Evolutionary conservation across 2,113 vertebrate species (phyloP).

Genomic region (Plotosus lineatus): DNA sequence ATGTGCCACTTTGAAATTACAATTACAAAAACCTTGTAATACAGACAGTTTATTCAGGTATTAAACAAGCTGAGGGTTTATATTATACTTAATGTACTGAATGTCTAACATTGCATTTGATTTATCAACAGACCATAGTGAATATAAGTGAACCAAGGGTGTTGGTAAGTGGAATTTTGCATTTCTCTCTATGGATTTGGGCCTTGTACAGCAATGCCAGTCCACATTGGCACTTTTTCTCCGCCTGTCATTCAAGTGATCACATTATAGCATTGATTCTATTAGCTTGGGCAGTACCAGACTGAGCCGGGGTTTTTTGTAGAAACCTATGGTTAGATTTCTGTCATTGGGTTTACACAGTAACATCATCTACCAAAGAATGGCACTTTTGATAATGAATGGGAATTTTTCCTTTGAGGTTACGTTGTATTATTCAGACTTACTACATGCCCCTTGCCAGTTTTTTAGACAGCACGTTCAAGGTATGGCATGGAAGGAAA

Average conservation of each 20-base stretch:
- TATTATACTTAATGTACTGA: not conserved
- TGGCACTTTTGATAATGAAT: too few species aligned
- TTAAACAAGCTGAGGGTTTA: too few species aligned
- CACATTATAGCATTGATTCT: constrained; percentile 49
- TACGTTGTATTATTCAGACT: constrained; percentile 27
- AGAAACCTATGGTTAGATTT: constrained; percentile 50
- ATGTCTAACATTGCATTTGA: constrained; percentile 4
- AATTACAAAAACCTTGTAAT: constrained; percentile 17
- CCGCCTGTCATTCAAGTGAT: constrained; percentile 48
- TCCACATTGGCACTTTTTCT: constrained; percentile 26
- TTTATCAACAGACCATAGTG: not conserved
- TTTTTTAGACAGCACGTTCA: not conserved
- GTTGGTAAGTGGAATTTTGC: not conserved
- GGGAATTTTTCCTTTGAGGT: constrained; percentile 28
- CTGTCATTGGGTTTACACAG: constrained; percentile 53
- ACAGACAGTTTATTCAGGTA: constrained; percentile 6
- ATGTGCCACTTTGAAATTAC: not conserved
- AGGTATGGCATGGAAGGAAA: not conserved
- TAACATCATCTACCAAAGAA: constrained; percentile 57
- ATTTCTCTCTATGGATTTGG: constrained; percentile 18
- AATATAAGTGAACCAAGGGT: not conserved
- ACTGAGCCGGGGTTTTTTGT: constrained; percentile 42
- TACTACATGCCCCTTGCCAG: not conserved
- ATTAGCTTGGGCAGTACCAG: constrained; percentile 51
- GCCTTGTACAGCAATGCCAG: constrained; percentile 18